phyloP scores from a whole-genome alignment of 2,888 invertebrate genomes.

The Chesias legatella region DNA sequence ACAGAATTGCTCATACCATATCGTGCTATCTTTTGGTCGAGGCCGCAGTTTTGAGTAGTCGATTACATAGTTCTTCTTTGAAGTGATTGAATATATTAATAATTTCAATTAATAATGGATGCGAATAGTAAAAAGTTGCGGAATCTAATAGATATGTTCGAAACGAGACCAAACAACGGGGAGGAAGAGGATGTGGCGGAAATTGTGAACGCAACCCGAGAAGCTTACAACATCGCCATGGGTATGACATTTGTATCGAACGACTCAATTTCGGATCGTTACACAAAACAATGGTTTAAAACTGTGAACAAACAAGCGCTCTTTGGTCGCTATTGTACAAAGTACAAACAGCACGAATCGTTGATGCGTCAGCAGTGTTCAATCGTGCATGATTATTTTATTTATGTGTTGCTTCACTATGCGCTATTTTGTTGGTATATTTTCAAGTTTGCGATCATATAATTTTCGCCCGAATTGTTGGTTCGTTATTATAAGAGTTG shows the following conservation, averaged over 20 bases:
- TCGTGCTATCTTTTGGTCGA: slow-evolving; percentile 45
- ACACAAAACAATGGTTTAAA: neutral
- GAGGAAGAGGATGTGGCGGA: slow-evolving; percentile 44
- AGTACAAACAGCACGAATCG: slow-evolving; percentile 1
- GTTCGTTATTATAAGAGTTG: too few relatives aligned
- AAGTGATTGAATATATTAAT: neutral
- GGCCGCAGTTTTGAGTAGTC: slow-evolving; percentile 13
- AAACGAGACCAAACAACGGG: slow-evolving; percentile 41
- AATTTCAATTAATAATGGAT: slow-evolving; percentile 38
- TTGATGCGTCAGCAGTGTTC: slow-evolving; percentile 12
- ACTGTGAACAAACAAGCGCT: too few relatives aligned
- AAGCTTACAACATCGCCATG: slow-evolving; percentile 37
- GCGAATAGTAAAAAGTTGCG: slow-evolving; percentile 47
- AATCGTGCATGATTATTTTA: too few relatives aligned
- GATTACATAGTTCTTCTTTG: slow-evolving; percentile 10
- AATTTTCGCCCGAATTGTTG: too few relatives aligned
- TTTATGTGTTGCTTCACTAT: too few relatives aligned
- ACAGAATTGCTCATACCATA: slow-evolving; percentile 46
- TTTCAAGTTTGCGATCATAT: too few relatives aligned
- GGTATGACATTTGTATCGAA: slow-evolving; percentile 30
- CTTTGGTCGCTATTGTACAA: neutral
- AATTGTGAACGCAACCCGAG: slow-evolving; percentile 35
- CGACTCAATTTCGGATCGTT: neutral
- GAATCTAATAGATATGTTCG: slow-evolving; percentile 65
- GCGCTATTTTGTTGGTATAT: too few relatives aligned